Evolutionary conservation across 2,797 vertebrate genomes (phyloP).

Genomic region (Cephalopachus bancanus): DNA sequence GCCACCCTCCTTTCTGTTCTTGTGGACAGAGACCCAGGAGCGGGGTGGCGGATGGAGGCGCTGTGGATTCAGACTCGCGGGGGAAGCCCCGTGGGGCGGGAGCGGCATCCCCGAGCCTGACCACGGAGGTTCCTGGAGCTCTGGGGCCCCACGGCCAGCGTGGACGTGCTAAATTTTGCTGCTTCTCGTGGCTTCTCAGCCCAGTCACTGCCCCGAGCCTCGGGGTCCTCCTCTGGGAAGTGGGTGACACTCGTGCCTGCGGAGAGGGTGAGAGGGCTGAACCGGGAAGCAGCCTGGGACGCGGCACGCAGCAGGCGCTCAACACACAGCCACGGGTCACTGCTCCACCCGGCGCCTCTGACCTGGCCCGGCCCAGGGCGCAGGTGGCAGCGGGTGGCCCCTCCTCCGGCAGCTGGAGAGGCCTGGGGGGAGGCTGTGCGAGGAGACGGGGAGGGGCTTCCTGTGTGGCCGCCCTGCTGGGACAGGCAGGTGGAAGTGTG

Average conservation of each 20-base stretch:
- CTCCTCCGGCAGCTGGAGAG: no score
- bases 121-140: no score
- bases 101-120: no score
- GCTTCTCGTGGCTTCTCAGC: no score
- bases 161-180: no score
- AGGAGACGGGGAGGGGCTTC: background rate
- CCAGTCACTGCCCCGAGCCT: background rate
- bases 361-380: rapidly evolving
- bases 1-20: background rate
- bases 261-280: rapidly evolving
- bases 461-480: no score
- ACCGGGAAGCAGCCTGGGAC: no score
- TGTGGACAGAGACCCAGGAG: rapidly evolving
- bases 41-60: background rate
- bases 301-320: rapidly evolving
- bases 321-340: rapidly evolving
- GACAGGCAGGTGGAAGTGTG: background rate
- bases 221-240: background rate
- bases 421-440: background rate
- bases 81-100: no score
- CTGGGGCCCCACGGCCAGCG: no score
- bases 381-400: no score
- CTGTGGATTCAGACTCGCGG: no score
- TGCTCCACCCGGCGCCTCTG: background rate
- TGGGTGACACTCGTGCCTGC: background rate